A percentile compares a stretch with the other conserved stretches of the same genome.
Evolutionary conservation across 2,888 invertebrate species (phyloP).

Genomic region (Baccha elongata): DNA sequence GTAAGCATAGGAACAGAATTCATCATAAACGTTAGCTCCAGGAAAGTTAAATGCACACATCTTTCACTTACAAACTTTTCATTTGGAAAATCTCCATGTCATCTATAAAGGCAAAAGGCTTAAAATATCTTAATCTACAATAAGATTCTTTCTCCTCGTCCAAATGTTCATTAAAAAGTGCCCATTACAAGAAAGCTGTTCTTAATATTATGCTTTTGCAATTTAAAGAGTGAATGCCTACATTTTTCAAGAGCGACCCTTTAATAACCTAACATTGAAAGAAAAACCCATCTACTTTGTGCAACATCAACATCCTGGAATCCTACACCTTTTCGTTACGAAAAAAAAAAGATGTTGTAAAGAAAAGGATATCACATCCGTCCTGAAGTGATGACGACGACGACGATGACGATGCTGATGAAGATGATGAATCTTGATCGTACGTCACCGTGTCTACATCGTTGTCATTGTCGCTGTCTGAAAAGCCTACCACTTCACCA

Average conservation of each 20-base stretch:
- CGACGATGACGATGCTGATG: constrained; percentile 37
- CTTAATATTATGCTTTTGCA: constrained; percentile 1
- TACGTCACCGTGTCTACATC: constrained; percentile 40
- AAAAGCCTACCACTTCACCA: constrained; percentile 66
- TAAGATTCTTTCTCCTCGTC: too few relatives aligned
- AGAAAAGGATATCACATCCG: constrained; percentile 63
- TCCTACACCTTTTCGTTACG: neutral
- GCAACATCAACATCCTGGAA: constrained; percentile 12
- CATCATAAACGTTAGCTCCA: too few relatives aligned
- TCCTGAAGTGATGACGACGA: constrained; percentile 42
- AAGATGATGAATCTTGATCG: constrained; percentile 67
- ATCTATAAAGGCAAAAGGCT: too few relatives aligned
- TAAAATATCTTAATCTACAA: too few relatives aligned
- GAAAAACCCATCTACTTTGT: neutral
- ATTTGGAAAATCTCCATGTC: too few relatives aligned
- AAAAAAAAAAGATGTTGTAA: constrained; percentile 33
- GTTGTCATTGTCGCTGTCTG: constrained; percentile 51
- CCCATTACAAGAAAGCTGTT: constrained; percentile 7
- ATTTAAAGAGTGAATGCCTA: constrained; percentile 4
- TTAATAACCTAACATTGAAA: neutral
- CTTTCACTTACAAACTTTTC: too few relatives aligned
- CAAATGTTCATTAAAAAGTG: too few relatives aligned
- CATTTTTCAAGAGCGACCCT: neutral
- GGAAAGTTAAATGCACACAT: too few relatives aligned
- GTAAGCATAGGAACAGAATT: too few relatives aligned